These are phyloP conservation scores for Brachyptera risi DNA, from an alignment of 2,888 invertebrate species.

Conservation along the genomic window DNA sequence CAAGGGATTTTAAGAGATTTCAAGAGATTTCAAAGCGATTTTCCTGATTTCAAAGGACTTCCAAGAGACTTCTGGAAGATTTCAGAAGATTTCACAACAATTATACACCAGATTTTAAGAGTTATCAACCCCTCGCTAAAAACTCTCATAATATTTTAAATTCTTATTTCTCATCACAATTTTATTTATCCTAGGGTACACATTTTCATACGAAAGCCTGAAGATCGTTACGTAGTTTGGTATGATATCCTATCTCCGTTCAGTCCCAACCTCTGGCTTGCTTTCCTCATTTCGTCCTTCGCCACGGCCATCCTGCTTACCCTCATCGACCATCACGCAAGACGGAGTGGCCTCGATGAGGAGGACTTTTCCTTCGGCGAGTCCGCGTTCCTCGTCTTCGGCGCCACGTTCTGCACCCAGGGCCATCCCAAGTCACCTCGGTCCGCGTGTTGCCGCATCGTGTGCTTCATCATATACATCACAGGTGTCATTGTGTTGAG, in stretches of 20 bases:
- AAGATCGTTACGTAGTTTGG: neutral
- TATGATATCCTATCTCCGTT: neutral
- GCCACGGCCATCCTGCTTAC: neutral
- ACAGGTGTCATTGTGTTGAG: neutral
- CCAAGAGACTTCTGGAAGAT: no score
- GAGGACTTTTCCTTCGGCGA: neutral
- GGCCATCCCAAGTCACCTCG: neutral
- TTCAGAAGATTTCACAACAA: no score
- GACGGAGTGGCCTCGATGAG: neutral
- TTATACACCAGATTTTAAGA: no score
- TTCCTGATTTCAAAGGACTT: no score
- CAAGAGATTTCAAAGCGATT: no score
- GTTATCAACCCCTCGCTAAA: neutral
- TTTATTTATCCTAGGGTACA: neutral
- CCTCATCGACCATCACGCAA: neutral
- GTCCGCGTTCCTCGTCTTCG: neutral
- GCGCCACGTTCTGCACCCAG: neutral
- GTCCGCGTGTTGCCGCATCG: neutral
- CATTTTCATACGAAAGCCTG: constrained; percentile 2
- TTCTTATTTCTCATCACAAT: no score
- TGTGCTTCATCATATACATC: constrained; percentile 2
- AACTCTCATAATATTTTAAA: no score
- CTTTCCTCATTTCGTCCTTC: neutral
- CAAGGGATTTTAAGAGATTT: no score
- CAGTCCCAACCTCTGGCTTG: neutral